These are phyloP conservation scores for Entelurus aequoreus DNA, from an alignment of 2,113 vertebrate genomes.

Conservation along the genomic window DNA sequence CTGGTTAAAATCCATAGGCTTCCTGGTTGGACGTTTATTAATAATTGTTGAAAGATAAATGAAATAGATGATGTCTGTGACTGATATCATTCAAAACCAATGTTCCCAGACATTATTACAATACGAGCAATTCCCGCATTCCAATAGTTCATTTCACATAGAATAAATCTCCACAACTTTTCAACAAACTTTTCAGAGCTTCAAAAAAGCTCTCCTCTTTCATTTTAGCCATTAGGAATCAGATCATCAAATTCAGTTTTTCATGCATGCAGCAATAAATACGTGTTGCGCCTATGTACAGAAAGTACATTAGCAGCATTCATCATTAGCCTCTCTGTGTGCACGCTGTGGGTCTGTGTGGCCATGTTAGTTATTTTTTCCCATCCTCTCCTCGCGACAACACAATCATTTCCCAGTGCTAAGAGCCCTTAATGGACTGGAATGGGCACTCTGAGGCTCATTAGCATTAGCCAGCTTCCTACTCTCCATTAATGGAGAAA, in stretches of 20 bases:
- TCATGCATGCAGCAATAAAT: constrained; percentile 66
- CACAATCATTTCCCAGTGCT: constrained; percentile 71
- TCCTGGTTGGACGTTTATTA: too few relatives aligned
- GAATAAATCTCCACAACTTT: constrained; percentile 31
- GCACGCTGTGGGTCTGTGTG: constrained; percentile 54
- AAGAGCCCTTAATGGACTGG: constrained; percentile 74
- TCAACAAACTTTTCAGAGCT: constrained; percentile 39
- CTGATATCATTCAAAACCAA: not conserved
- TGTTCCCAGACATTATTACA: not conserved
- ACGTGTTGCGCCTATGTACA: constrained; percentile 55
- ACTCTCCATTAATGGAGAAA: constrained; percentile 67
- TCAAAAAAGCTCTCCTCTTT: constrained; percentile 43
- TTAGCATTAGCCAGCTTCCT: constrained; percentile 74
- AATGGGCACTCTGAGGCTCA: constrained; percentile 74
- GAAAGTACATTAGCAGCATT: constrained; percentile 69
- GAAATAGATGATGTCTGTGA: too few relatives aligned
- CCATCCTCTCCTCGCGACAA: constrained; percentile 57
- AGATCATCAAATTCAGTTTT: constrained; percentile 53
- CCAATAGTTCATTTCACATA: constrained; percentile 1
- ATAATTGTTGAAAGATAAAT: too few relatives aligned
- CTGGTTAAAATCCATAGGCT: too few relatives aligned
- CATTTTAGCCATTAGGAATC: constrained; percentile 43
- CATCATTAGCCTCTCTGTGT: constrained; percentile 64
- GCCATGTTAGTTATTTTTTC: constrained; percentile 61
- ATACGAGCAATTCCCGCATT: not conserved